Base-by-base conservation (phyloP, 1,140 invertebrate species). In the Campoletis sonorensis region DNA sequence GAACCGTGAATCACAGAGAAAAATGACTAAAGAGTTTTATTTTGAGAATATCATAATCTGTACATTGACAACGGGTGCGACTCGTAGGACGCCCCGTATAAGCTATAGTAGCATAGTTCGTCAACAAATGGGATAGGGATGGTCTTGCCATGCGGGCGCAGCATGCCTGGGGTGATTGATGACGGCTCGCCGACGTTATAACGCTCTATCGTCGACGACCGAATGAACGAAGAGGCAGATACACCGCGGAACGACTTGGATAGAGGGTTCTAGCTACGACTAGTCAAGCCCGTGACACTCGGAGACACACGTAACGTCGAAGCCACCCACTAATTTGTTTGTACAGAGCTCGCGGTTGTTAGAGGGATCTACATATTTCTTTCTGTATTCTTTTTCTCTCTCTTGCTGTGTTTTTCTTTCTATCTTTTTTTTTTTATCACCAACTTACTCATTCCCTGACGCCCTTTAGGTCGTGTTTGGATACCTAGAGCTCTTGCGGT, bases 311-410 rank as follows among this genome's bases (percentile, higher is more conserved):
- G 11, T 45, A 11, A 45, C 40, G 40, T 45, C 40, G 40, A 80
- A 82, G 80, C 83, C 79, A 85, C 81, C 83, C 71, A 86, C 85
- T 86, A 85, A 87, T 87, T 87, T 86, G 86, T 85, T 87, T 86
- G 83, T 83, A 80, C 82, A 84, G 78, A 67, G 71, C 68, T 58
- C 54, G 40, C 40, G 68, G 78, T 83, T 76, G 81, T 83, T 80
- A 82, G 79, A 64, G 80, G 73, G 45, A 61, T 75, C 23, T 83
- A 51, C 45, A 80, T 84, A 70, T 73, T 54, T 71, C 75, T 78
- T 75, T 76, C n/a, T 61, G 40, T 45, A 45, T 45, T 45, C 37
- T 81, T 73, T 27, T 58, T 77, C 51, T 81, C 61, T 64, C 13
- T 11, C 51, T 37, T n/a, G n/a, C n/a, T n/a, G n/a, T n/a, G n/a